phyloP scores from a whole-genome alignment of 1,140 invertebrate genomes.

The Pogonus chalceus region DNA sequence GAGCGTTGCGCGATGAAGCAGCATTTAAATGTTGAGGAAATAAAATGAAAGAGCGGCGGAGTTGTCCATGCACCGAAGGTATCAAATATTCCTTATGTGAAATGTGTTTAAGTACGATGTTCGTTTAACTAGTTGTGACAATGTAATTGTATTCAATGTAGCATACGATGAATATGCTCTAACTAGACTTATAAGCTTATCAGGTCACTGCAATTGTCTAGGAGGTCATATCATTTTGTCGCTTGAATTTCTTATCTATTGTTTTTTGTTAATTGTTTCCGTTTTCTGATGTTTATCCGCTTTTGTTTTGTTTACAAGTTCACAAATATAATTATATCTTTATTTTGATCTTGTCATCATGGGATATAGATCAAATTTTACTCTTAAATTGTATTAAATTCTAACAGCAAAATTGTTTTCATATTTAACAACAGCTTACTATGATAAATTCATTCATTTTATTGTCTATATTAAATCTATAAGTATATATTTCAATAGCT shows the following conservation, averaged over 20 bases:
- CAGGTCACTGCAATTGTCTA: conserved; percentile 3
- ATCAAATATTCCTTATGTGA: no score
- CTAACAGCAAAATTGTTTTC: no score
- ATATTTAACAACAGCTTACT: no score
- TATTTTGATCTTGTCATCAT: no score
- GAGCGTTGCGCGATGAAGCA: neutral
- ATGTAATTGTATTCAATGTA: conserved; percentile 7
- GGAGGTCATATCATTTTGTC: conserved; percentile 6
- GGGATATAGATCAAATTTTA: no score
- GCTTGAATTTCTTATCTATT: conserved; percentile 4
- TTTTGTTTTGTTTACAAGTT: neutral
- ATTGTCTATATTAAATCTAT: no score
- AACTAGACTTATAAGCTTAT: neutral
- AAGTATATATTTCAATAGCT: no score
- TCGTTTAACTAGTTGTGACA: no score
- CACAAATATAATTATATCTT: no score
- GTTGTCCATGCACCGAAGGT: neutral
- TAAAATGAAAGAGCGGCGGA: neutral
- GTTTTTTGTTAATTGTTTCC: conserved; percentile 3
- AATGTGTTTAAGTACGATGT: no score
- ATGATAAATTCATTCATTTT: no score
- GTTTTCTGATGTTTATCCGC: neutral
- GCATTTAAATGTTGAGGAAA: neutral
- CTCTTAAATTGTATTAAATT: no score
- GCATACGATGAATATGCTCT: neutral